A percentile compares a stretch with the other conserved stretches of the same genome.
These are phyloP conservation scores for Agrotis exclamationis DNA, from an alignment of 2,888 invertebrate genomes.

Conservation along the genomic window DNA sequence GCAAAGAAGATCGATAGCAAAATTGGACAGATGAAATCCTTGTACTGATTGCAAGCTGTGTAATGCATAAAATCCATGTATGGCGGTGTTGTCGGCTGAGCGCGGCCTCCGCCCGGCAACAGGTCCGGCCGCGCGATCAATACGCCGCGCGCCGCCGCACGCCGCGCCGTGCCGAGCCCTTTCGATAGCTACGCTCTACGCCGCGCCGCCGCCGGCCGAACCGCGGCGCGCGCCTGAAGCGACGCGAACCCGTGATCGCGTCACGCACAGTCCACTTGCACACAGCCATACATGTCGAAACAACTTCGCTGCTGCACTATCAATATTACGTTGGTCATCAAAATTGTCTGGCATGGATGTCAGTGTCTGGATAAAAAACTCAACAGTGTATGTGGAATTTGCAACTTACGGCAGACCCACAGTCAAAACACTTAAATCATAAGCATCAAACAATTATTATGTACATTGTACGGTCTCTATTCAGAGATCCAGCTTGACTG, in stretches of 20 bases:
- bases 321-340: slow-evolving; percentile 26
- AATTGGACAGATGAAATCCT: slow-evolving; percentile 48
- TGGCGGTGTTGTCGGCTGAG: slow-evolving; percentile 62
- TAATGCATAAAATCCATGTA: slow-evolving; percentile 76
- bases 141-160: slow-evolving; percentile 84
- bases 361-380: not conserved
- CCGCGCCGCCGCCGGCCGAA: slow-evolving; percentile 61
- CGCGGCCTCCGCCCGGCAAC: slow-evolving; percentile 87
- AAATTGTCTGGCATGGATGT: not conserved
- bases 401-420: not conserved
- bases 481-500: not conserved
- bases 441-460: not conserved
- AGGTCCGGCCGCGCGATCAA: slow-evolving; percentile 87
- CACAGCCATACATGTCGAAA: slow-evolving; percentile 64
- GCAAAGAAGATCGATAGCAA: slow-evolving; percentile 15
- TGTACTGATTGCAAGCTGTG: slow-evolving; percentile 68
- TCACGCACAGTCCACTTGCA: slow-evolving; percentile 62
- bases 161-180: slow-evolving; percentile 79
- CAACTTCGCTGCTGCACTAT: slow-evolving; percentile 37
- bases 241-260: slow-evolving; percentile 63
- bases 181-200: slow-evolving; percentile 73
- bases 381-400: not conserved
- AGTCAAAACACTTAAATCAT: not conserved
- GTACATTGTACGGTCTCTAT: too few relatives aligned
- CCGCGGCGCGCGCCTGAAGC: slow-evolving; percentile 61